A percentile compares a stretch with the other conserved stretches of the same genome.
Conservation (phyloP, 2,888 invertebrate species). For the Polyommatus iphigenia region DNA sequence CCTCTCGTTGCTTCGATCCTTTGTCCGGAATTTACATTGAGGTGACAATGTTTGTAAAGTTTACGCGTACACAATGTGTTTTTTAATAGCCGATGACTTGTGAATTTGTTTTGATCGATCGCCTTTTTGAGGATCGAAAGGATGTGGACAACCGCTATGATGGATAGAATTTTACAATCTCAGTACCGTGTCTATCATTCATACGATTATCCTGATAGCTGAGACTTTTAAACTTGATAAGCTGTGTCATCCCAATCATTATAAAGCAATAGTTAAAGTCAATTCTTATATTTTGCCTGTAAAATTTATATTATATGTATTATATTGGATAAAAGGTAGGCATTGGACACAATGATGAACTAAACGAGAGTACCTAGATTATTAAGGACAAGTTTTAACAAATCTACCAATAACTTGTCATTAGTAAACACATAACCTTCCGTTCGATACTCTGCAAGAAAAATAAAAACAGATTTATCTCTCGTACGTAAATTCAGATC, state of each 20-base stretch:
- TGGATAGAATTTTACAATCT: conserved; percentile 42
- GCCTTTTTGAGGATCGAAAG: conserved; percentile 50
- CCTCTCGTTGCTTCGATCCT: conserved; percentile 66
- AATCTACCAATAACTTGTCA: too few relatives aligned
- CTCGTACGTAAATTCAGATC: neutral
- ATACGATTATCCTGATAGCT: conserved; percentile 9
- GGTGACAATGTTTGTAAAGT: conserved; percentile 78
- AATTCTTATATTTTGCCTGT: neutral
- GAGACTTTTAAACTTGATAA: neutral
- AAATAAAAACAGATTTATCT: neutral
- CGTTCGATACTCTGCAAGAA: neutral
- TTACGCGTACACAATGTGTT: conserved; percentile 72
- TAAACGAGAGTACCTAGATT: neutral
- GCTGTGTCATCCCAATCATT: neutral
- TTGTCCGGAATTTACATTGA: conserved; percentile 71
- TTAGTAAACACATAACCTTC: neutral
- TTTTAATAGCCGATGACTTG: conserved; percentile 78
- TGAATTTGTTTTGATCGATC: conserved; percentile 79
- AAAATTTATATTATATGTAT: too few relatives aligned
- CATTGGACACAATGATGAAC: neutral
- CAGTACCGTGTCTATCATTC: conserved; percentile 10
- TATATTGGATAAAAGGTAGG: neutral
- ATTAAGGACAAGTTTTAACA: too few relatives aligned
- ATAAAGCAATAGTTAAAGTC: neutral
- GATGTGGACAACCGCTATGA: conserved; percentile 49